Percentiles rank a stretch among this genome's conserved stretches.
These are phyloP conservation scores for Ophion obscuratus DNA, from an alignment of 2,888 invertebrate species.

Conservation along the genomic window DNA sequence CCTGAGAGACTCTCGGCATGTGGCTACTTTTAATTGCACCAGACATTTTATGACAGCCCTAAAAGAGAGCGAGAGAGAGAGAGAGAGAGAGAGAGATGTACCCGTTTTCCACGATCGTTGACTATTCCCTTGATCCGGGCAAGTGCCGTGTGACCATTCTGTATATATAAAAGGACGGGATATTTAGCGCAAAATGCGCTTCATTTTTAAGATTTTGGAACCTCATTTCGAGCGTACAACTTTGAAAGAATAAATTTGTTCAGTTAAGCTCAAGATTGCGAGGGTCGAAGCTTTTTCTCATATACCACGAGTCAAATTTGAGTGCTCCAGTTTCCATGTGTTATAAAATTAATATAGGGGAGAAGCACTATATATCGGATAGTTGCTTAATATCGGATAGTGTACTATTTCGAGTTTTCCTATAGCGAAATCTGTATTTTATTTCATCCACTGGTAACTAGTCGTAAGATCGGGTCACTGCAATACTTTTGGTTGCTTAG, in stretches of 20 bases:
- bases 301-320: background rate
- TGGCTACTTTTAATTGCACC: constrained; percentile 21
- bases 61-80: background rate
- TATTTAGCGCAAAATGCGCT: background rate
- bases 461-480: too few relatives aligned
- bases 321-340: too few relatives aligned
- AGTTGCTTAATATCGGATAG: too few relatives aligned
- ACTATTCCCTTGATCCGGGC: background rate
- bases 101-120: constrained; percentile 5
- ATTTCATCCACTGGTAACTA: too few relatives aligned
- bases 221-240: background rate
- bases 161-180: background rate
- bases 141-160: too few relatives aligned
- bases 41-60: constrained; percentile 3
- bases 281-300: background rate
- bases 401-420: too few relatives aligned
- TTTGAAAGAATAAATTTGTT: background rate
- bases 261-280: background rate
- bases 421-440: too few relatives aligned
- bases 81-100: background rate
- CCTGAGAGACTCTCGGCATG: background rate
- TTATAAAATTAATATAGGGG: background rate
- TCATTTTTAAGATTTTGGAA: constrained; percentile 12
- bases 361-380: too few relatives aligned
- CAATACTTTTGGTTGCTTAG: too few relatives aligned